Evolutionary conservation across 2,113 vertebrate species (phyloP).

Genomic region (Actinemys pallida): DNA sequence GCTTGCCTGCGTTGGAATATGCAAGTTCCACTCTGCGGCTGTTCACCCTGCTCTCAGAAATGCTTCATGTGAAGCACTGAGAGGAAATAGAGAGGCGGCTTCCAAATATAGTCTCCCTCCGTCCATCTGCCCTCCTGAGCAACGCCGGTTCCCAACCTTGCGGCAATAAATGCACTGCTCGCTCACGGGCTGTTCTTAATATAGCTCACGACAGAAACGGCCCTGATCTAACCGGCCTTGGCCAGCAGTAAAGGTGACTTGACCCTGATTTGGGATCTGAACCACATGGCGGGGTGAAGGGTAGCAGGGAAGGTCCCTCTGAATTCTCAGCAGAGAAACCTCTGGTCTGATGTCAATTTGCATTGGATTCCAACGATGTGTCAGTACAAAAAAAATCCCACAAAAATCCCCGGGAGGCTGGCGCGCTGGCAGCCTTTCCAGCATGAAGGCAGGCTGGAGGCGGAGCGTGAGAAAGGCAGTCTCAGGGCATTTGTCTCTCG

Average conservation of each 20-base stretch:
- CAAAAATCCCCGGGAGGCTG: background rate
- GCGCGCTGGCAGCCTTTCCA: background rate
- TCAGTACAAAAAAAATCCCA: fast-evolving
- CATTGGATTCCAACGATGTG: fast-evolving
- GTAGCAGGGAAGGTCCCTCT: fast-evolving
- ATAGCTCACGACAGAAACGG: fast-evolving
- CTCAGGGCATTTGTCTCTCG: fast-evolving
- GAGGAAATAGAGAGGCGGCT: slow-evolving; percentile 17
- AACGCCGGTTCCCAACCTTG: background rate
- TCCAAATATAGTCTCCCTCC: slow-evolving; percentile 39
- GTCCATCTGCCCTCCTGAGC: background rate
- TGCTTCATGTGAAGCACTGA: background rate
- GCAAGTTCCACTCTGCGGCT: background rate
- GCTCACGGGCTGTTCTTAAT: fast-evolving
- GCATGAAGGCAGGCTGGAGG: fast-evolving
- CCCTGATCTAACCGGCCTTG: fast-evolving
- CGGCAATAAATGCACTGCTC: background rate
- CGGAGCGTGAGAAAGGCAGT: fast-evolving
- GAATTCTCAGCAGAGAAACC: background rate
- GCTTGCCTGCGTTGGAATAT: background rate
- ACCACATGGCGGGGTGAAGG: background rate
- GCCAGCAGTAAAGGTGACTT: fast-evolving
- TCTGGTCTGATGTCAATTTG: fast-evolving
- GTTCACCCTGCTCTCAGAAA: background rate
- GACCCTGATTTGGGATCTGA: fast-evolving